Conservation (phyloP, 2,888 invertebrate species). For the Isoperla grammatica region DNA sequence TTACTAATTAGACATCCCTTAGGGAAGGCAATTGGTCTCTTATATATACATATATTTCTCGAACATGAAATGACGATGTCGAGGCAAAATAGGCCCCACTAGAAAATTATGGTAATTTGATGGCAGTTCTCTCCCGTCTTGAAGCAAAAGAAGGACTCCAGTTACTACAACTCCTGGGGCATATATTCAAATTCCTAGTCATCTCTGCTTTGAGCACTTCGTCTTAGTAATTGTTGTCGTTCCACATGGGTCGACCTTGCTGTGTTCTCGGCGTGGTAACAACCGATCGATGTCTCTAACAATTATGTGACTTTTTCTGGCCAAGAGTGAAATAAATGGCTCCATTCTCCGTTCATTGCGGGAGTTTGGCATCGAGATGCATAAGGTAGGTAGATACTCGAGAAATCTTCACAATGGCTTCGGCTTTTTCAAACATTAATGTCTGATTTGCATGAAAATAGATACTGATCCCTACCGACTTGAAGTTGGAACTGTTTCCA, state of each 20-base stretch:
- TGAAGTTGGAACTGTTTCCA: conserved; percentile 3
- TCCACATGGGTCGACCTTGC: too few relatives aligned
- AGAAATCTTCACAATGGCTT: conserved; percentile 2
- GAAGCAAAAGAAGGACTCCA: background rate
- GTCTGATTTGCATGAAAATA: conserved; percentile 14
- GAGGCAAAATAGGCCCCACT: background rate
- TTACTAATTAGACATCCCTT: background rate
- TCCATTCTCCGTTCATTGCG: too few relatives aligned
- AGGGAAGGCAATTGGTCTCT: background rate
- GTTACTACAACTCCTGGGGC: too few relatives aligned
- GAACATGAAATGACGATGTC: conserved; percentile 1
- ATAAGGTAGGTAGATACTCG: background rate
- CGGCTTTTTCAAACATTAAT: background rate
- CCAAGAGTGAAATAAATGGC: too few relatives aligned
- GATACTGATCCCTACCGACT: background rate
- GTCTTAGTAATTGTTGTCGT: too few relatives aligned
- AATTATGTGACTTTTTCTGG: too few relatives aligned
- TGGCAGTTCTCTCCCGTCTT: background rate
- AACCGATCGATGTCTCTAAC: too few relatives aligned
- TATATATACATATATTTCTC: background rate
- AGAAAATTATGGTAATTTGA: background rate
- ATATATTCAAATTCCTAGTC: too few relatives aligned
- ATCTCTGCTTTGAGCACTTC: too few relatives aligned
- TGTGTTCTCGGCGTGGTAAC: too few relatives aligned
- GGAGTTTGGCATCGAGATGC: too few relatives aligned